Conservation (phyloP, 2,888 invertebrate species). For the Tipula vernalis region DNA sequence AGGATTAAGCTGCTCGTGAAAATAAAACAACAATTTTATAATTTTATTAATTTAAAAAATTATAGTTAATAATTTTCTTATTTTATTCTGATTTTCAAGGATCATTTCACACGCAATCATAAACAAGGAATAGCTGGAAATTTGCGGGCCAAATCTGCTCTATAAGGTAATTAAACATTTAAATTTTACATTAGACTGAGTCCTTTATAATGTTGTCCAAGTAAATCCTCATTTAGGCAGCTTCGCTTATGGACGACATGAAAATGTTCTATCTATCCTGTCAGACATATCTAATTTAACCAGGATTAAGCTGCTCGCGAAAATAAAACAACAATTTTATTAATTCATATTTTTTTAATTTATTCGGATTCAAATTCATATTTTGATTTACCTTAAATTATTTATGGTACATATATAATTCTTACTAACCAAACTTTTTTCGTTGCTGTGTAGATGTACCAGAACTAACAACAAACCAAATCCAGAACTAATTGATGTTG, state of each 20-base stretch:
- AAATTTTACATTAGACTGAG: too few relatives aligned
- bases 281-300: not conserved
- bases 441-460: not conserved
- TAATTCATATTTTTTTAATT: not conserved
- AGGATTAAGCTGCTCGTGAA: not conserved
- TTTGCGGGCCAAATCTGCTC: slow-evolving; percentile 98
- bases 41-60: not conserved
- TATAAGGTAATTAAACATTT: too few relatives aligned
- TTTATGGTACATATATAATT: too few relatives aligned
- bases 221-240: slow-evolving; percentile 19
- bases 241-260: slow-evolving; percentile 30
- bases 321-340: not conserved
- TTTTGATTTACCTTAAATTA: too few relatives aligned
- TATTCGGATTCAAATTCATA: slow-evolving; percentile 91
- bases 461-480: too few relatives aligned
- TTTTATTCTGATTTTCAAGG: slow-evolving; percentile 43
- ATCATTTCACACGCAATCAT: slow-evolving; percentile 99
- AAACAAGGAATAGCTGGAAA: slow-evolving; percentile 99
- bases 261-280: slow-evolving; percentile 9
- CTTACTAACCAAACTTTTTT: too few relatives aligned
- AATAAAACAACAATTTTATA: not conserved
- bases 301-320: not conserved
- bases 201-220: slow-evolving; percentile 30
- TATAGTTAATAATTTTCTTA: not conserved
- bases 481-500: slow-evolving; percentile 92